Conservation (phyloP, 2,797 vertebrate genomes). For the Apogon talboti region DNA sequence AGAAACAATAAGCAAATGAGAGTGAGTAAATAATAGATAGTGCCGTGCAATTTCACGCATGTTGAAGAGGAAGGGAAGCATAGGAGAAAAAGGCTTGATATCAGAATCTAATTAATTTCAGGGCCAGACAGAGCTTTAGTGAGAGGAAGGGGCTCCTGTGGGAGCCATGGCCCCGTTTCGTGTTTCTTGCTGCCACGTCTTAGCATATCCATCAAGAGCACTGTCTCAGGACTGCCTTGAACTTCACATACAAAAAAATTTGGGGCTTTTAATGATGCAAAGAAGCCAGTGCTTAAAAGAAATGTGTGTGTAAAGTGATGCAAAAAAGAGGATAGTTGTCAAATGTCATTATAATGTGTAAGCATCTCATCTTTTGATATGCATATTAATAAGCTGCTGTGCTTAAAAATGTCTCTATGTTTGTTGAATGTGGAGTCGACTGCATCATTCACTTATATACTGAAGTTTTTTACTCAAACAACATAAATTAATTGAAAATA, state of each 20-base stretch:
- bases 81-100: slow-evolving; percentile 74
- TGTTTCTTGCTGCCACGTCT: slow-evolving; percentile 64
- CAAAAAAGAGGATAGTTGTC: slow-evolving; percentile 43
- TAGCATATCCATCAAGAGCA: slow-evolving; percentile 62
- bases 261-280: slow-evolving; percentile 48
- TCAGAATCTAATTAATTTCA: slow-evolving; percentile 85
- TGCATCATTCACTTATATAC: slow-evolving; percentile 4
- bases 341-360: slow-evolving; percentile 20
- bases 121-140: slow-evolving; percentile 77
- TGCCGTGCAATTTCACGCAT: slow-evolving; percentile 79
- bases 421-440: background rate
- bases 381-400: slow-evolving; percentile 36
- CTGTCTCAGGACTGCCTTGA: slow-evolving; percentile 50
- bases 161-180: slow-evolving; percentile 78
- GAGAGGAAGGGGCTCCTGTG: slow-evolving; percentile 73
- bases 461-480: background rate
- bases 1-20: slow-evolving; percentile 81
- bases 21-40: slow-evolving; percentile 83
- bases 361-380: slow-evolving; percentile 46
- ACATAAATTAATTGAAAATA: background rate
- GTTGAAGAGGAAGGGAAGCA: slow-evolving; percentile 81
- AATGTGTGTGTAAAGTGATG: slow-evolving; percentile 11
- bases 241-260: slow-evolving; percentile 43
- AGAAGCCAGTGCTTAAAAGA: slow-evolving; percentile 28
- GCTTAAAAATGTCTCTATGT: slow-evolving; percentile 5